Evolutionary conservation across 2,797 vertebrate species (phyloP).

Genomic region (Catamblyrhynchus diadema): DNA sequence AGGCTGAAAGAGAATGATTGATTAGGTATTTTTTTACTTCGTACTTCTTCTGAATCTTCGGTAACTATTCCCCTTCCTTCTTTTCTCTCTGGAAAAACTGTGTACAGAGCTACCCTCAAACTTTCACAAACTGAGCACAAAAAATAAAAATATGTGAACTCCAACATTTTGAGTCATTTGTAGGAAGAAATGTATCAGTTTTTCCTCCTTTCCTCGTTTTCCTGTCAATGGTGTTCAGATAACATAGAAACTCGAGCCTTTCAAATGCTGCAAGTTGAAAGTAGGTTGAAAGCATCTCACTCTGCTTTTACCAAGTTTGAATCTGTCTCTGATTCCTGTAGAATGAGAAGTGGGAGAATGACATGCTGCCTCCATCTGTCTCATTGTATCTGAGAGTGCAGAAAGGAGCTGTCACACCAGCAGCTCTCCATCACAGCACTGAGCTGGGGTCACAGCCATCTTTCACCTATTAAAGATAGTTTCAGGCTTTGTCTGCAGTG

Average conservation of each 20-base stretch:
- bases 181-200: neutral
- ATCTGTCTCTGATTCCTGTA: neutral
- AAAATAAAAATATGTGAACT: neutral
- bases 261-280: slow-evolving; percentile 27
- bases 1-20: neutral
- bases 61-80: neutral
- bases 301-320: slow-evolving; percentile 14
- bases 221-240: neutral
- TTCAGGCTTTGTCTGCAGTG: slow-evolving; percentile 42
- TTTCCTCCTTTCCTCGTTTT: neutral
- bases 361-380: slow-evolving; percentile 14
- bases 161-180: neutral
- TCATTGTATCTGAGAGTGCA: slow-evolving; percentile 39
- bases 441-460: slow-evolving; percentile 67
- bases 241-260: neutral
- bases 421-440: slow-evolving; percentile 49
- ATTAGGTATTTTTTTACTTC: neutral
- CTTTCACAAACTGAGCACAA: neutral
- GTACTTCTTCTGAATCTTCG: neutral
- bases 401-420: slow-evolving; percentile 68
- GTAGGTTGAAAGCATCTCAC: neutral
- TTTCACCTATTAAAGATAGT: slow-evolving; percentile 73
- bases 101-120: neutral
- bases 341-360: neutral
- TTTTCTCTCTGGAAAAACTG: neutral